Percentiles rank a stretch among this genome's conserved stretches.
phyloP scores from a whole-genome alignment of 2,888 invertebrate species.

The Tetheella fluctuosa region DNA sequence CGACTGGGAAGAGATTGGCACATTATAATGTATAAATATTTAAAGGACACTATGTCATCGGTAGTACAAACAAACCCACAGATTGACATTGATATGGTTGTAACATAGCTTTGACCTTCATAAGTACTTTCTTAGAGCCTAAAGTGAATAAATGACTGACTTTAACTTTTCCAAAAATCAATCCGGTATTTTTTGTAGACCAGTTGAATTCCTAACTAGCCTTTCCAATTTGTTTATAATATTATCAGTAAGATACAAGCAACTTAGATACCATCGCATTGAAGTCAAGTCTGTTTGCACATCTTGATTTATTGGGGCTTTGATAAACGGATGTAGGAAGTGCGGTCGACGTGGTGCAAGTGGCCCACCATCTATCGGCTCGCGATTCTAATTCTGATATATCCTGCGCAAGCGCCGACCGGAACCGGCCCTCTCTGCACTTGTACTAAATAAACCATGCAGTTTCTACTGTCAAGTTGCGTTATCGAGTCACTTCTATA shows the following conservation, averaged over 20 bases:
- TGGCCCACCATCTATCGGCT: conserved; percentile 61
- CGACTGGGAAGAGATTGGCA: conserved; percentile 33
- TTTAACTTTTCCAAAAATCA: too few species aligned
- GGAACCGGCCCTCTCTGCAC: conserved; percentile 61
- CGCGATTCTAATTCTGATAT: conserved; percentile 76
- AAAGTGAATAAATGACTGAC: too few species aligned
- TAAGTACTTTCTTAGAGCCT: too few species aligned
- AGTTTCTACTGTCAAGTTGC: conserved; percentile 16
- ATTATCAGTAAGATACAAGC: not conserved
- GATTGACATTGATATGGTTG: not conserved
- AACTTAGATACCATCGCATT: not conserved
- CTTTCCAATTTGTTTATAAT: too few species aligned
- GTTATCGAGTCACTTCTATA: not conserved
- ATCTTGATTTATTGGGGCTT: conserved; percentile 44
- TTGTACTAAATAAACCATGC: conserved; percentile 64
- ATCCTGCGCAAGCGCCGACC: conserved; percentile 64
- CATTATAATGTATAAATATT: conserved; percentile 20
- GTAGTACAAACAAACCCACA: not conserved
- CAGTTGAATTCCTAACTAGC: too few species aligned
- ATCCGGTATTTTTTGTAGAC: too few species aligned
- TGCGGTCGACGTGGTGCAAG: conserved; percentile 64
- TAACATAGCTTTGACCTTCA: too few species aligned
- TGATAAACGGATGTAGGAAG: conserved; percentile 67
- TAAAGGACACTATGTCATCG: not conserved
- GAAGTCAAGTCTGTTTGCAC: conserved; percentile 21